Percentiles rank a stretch among this genome's conserved stretches.
These are phyloP conservation scores for Ceyx melanurus DNA, from an alignment of 2,113 vertebrate species.

Conservation along the genomic window DNA sequence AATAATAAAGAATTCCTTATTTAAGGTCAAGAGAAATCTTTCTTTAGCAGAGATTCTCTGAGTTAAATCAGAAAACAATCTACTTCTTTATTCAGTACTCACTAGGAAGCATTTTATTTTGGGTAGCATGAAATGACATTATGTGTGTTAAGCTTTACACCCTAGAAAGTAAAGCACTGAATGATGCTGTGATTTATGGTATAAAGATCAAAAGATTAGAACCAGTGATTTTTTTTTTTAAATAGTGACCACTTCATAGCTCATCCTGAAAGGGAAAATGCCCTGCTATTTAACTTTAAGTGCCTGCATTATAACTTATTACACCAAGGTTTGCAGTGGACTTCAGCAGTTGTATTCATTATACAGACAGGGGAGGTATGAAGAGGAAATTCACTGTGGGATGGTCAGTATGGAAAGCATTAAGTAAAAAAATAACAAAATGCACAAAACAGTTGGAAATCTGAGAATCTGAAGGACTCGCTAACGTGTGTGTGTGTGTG, in stretches of 20 bases:
- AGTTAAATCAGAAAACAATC: conserved; percentile 2
- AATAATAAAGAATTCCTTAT: too few species aligned
- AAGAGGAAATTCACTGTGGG: background rate
- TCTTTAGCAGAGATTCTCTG: background rate
- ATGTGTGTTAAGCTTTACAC: background rate
- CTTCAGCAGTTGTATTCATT: background rate
- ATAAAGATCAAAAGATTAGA: background rate
- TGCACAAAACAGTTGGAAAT: background rate
- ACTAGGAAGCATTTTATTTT: background rate
- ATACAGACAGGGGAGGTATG: background rate
- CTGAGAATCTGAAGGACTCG: accelerated
- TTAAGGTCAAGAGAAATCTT: background rate
- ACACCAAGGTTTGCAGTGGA: background rate
- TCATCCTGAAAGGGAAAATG: background rate
- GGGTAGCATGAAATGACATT: background rate
- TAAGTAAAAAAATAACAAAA: background rate
- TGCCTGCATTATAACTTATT: background rate
- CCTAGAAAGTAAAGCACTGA: background rate
- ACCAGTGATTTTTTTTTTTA: background rate
- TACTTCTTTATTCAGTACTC: background rate
- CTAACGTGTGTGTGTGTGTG: background rate
- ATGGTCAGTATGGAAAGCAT: background rate
- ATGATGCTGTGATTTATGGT: background rate
- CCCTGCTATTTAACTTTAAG: background rate
- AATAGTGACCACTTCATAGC: background rate